These are phyloP conservation scores for Oreamnos americanus DNA, from an alignment of 2,113 vertebrate genomes.

Conservation along the genomic window DNA sequence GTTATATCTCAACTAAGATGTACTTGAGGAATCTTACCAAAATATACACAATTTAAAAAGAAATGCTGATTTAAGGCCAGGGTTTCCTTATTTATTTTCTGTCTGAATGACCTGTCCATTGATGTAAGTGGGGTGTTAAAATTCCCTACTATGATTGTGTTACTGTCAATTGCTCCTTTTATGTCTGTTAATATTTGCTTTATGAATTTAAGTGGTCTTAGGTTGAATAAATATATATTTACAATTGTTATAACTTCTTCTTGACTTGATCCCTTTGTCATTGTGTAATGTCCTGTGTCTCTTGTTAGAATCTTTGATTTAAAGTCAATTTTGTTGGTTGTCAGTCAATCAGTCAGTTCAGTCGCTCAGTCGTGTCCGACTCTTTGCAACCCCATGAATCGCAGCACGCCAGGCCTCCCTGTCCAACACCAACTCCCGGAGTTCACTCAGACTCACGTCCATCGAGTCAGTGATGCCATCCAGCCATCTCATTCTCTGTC, in stretches of 20 bases:
- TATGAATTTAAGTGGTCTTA: not conserved
- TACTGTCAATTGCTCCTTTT: not conserved
- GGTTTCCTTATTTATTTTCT: not conserved
- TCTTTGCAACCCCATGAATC: not conserved
- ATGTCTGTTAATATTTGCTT: not conserved
- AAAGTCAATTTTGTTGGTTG: not conserved
- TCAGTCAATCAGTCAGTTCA: not conserved
- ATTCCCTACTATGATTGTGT: not conserved
- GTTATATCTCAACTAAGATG: not conserved
- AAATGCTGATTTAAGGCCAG: not conserved
- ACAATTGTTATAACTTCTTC: not conserved
- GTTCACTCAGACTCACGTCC: no score
- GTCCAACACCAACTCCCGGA: not conserved
- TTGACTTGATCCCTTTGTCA: not conserved
- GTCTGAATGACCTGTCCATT: not conserved
- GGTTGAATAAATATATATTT: not conserved
- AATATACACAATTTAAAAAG: not conserved
- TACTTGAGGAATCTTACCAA: not conserved
- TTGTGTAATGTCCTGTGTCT: not conserved
- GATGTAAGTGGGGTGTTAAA: not conserved
- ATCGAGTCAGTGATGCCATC: no score
- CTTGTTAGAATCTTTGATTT: not conserved
- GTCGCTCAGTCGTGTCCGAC: fast-evolving
- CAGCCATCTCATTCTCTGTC: no score
- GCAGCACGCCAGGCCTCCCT: not conserved